phyloP scores from a whole-genome alignment of 2,797 vertebrate species.

The Notolabrus celidotus region DNA sequence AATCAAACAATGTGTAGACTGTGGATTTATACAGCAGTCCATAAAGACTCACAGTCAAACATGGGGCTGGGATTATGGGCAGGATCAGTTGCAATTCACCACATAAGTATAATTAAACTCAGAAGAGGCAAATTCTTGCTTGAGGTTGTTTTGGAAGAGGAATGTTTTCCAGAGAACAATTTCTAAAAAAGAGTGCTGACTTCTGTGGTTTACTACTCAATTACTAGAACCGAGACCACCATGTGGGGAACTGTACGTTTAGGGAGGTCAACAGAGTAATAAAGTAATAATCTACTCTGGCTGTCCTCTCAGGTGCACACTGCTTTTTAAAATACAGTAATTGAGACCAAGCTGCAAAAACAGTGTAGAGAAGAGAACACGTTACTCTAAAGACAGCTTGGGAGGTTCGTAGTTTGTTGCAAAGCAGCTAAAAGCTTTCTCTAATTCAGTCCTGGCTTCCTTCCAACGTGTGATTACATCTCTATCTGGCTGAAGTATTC shows the following conservation, averaged over 20 bases:
- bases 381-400: background rate
- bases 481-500: background rate
- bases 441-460: background rate
- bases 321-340: background rate
- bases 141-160: background rate
- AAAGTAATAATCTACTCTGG: too few relatives aligned
- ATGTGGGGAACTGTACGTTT: background rate
- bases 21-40: background rate
- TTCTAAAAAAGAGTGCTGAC: background rate
- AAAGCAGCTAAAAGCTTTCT: background rate
- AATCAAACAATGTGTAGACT: background rate
- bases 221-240: background rate
- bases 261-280: background rate
- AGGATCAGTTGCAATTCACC: background rate
- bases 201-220: background rate
- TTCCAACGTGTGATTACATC: background rate
- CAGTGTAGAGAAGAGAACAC: background rate
- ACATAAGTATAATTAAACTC: background rate
- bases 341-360: background rate
- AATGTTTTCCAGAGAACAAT: conserved; percentile 9
- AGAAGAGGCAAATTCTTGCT: background rate
- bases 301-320: background rate
- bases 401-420: background rate
- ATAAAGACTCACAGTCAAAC: background rate
- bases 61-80: background rate